Evolutionary conservation across 2,888 invertebrate species (phyloP).

Genomic region (Philhelius pedissequus): DNA sequence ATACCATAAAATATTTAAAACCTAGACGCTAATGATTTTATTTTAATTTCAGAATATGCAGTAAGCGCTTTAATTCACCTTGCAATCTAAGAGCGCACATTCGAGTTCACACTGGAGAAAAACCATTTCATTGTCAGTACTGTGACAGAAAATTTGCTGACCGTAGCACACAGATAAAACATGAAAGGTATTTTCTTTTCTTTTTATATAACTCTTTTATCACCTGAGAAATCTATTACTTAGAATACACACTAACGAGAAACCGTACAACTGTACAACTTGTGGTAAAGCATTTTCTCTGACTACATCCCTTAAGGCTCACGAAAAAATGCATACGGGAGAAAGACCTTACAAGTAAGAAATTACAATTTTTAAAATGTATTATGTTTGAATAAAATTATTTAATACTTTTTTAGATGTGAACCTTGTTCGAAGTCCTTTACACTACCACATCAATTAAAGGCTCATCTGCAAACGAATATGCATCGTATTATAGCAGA

Average conservation of each 20-base stretch:
- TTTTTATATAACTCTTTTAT: neutral
- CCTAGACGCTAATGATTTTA: neutral
- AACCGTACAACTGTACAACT: slow-evolving; percentile 72
- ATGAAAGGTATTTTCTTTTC: slow-evolving; percentile 72
- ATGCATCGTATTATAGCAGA: slow-evolving; percentile 67
- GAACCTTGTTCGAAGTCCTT: slow-evolving; percentile 75
- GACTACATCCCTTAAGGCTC: slow-evolving; percentile 74
- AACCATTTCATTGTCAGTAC: slow-evolving; percentile 75
- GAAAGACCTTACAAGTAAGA: slow-evolving; percentile 73
- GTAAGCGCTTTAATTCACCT: slow-evolving; percentile 75
- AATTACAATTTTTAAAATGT: neutral
- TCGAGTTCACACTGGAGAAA: slow-evolving; percentile 77
- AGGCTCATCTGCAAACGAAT: slow-evolving; percentile 74
- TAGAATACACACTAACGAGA: slow-evolving; percentile 76
- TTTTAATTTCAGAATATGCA: slow-evolving; percentile 72
- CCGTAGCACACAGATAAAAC: slow-evolving; percentile 76
- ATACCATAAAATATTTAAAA: neutral
- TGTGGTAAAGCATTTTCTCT: slow-evolving; percentile 75
- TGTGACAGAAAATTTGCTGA: slow-evolving; percentile 75
- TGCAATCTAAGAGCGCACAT: slow-evolving; percentile 77
- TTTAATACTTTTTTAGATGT: slow-evolving; percentile 71
- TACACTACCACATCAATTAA: slow-evolving; percentile 76
- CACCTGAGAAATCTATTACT: neutral
- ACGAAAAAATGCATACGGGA: slow-evolving; percentile 73
- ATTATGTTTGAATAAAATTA: neutral